A percentile compares a stretch with the other conserved stretches of the same genome.
Conservation (phyloP, 2,113 vertebrate species). For the Enhydra lutris region DNA sequence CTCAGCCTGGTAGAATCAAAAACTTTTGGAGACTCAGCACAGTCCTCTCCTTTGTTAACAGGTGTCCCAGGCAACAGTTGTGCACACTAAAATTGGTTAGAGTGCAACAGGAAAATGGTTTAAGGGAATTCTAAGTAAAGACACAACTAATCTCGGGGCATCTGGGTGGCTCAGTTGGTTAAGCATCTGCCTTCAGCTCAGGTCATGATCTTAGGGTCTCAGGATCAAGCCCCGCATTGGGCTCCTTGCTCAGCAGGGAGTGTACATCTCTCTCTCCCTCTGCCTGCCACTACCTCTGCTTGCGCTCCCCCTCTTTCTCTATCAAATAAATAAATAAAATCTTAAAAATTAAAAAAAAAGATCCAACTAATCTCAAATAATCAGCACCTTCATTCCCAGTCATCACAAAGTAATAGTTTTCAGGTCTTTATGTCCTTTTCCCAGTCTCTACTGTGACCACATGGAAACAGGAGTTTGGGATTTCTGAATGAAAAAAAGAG, state of each 20-base stretch:
- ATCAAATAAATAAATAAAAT: neutral
- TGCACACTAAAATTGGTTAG: neutral
- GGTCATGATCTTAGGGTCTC: too few relatives aligned
- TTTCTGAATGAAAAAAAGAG: neutral
- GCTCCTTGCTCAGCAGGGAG: too few relatives aligned
- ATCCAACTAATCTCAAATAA: neutral
- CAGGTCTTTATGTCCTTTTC: neutral
- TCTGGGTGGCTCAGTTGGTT: too few relatives aligned
- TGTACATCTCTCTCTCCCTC: neutral
- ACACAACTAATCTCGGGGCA: neutral
- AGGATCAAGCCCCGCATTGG: too few relatives aligned
- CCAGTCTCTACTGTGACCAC: neutral
- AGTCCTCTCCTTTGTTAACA: neutral
- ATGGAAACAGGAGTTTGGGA: neutral
- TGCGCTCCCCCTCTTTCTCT: neutral
- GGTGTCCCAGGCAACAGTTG: neutral
- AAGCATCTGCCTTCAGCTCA: too few relatives aligned
- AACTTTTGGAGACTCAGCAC: neutral
- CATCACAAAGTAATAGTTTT: neutral
- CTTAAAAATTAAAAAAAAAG: neutral
- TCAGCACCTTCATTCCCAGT: neutral
- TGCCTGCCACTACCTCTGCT: neutral
- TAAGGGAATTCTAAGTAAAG: neutral
- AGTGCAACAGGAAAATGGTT: neutral
- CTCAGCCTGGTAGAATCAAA: neutral